Evolutionary conservation across 2,888 invertebrate species (phyloP), one percentile per base, ranked within the genome.

Genomic region (Cetonia aurata): DNA sequence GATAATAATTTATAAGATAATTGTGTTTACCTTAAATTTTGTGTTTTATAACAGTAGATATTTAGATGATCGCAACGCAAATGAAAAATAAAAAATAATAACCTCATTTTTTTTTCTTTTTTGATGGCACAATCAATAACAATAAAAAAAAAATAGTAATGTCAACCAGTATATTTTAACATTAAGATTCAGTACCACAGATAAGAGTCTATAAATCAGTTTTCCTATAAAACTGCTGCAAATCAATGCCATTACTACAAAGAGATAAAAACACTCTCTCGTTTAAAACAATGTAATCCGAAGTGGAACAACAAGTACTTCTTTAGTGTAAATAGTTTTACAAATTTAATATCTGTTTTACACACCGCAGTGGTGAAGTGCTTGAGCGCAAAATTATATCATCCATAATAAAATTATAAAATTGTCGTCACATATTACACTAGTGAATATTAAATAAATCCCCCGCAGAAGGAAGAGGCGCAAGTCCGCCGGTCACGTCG

Each of bases 381-480:
- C 33, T 62, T 25, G 48, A 31, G 31, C 46, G 15, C 42, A 25
- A 44, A 48, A 62, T 48, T 48, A 62, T 31, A 44, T 48, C 48
- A 48, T 62, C 15, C 15, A 15, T 62, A 48, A 48, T 48, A 62
- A 48, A 46, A 60, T 60, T 48, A 17, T 44, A 25, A 13, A 25
- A 25, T 25, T 25, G 25, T 25, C n/a, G 13, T 48, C 15, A 13
- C 12, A n/a, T 48, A 12, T 12, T 56, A 13, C 6, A 42, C 52
- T 60, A 72, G 56, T 88, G 87, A 76, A 94, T 83, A 85, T 90
- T 95, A 85, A 98, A 98, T 48, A 98, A 89, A 86, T 98, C 97
- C 1, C 97, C 97, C 44, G 97, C 97, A 3, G 97, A 96, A 44
- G 98, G 98, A 74, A 98, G 86, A 0, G 98, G 98, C 41, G 96